phyloP scores from a whole-genome alignment of 2,113 vertebrate species.

The Eidolon helvum region DNA sequence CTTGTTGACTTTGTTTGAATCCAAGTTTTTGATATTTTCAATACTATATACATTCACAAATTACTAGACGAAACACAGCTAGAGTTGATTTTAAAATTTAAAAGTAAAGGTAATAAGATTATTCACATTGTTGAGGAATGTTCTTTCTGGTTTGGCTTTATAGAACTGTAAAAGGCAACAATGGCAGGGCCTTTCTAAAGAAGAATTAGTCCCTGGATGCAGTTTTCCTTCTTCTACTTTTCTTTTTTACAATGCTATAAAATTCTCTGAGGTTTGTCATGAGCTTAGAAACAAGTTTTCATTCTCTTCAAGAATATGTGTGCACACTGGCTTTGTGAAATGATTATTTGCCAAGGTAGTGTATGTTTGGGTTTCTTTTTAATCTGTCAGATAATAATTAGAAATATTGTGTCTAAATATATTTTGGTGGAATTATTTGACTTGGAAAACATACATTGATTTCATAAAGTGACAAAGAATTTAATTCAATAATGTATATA shows the following conservation, averaged over 20 bases:
- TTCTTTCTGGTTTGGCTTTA: background rate
- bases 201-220: background rate
- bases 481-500: background rate
- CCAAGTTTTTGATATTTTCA: constrained; percentile 7
- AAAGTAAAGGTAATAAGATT: background rate
- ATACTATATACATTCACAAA: background rate
- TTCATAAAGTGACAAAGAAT: background rate
- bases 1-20: background rate
- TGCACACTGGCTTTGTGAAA: background rate
- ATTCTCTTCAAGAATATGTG: background rate
- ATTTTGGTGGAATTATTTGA: background rate
- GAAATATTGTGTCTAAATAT: background rate
- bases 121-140: background rate
- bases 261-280: background rate
- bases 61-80: background rate
- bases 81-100: background rate
- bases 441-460: background rate
- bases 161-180: background rate
- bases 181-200: background rate
- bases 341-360: background rate
- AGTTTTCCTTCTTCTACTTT: background rate
- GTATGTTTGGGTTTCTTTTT: background rate
- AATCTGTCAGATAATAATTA: background rate
- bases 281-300: background rate
- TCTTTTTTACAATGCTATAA: constrained; percentile 20